Percentiles rank a stretch among this genome's conserved stretches.
phyloP scores from a whole-genome alignment of 2,888 invertebrate genomes.

The Oligia strigilis region DNA sequence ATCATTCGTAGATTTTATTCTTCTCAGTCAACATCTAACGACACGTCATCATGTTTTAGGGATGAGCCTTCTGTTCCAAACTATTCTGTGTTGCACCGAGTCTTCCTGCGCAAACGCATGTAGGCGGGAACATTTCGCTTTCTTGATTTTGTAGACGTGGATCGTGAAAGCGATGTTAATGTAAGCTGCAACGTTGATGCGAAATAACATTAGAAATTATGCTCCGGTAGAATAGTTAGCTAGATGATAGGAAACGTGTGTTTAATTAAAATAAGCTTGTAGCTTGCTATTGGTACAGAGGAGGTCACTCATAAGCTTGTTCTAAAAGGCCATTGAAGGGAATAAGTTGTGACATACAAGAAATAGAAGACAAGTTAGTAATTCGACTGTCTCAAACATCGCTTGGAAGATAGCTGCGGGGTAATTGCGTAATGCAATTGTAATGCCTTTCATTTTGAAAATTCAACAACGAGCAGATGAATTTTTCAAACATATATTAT shows the following conservation, averaged over 20 bases:
- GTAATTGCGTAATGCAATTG: background rate
- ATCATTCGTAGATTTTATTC: background rate
- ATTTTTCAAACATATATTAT: too few relatives aligned
- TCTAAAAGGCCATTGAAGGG: background rate
- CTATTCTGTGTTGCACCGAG: background rate
- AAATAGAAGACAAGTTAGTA: background rate
- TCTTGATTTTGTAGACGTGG: conserved; percentile 59
- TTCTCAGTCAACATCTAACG: background rate
- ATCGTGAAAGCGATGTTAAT: conserved; percentile 64
- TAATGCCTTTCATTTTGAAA: background rate
- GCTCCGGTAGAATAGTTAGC: conserved; percentile 21
- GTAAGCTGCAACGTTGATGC: conserved; percentile 50
- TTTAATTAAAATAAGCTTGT: conserved; percentile 38
- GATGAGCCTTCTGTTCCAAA: conserved; percentile 30
- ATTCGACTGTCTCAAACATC: background rate
- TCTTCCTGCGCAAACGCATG: conserved; percentile 59
- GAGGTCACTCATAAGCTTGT: background rate
- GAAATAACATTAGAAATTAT: conserved; percentile 56
- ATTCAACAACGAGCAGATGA: background rate
- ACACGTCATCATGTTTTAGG: background rate
- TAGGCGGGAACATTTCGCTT: conserved; percentile 59
- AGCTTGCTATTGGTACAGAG: background rate
- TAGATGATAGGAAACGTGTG: conserved; percentile 19
- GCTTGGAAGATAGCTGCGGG: background rate
- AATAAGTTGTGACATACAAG: background rate